Conservation (phyloP, 2,888 invertebrate species). For the Ochlodes sylvanus region DNA sequence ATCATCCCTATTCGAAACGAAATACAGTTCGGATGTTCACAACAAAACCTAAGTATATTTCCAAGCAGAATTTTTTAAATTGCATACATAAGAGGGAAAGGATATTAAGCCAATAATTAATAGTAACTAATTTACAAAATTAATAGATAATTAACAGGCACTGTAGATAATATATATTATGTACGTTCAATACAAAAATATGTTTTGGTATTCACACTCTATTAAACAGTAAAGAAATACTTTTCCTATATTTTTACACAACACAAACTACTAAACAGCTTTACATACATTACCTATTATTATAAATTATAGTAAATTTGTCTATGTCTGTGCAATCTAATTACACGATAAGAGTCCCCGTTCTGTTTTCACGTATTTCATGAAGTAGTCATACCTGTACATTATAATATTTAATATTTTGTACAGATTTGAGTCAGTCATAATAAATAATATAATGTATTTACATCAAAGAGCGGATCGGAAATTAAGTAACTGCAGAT, state of each 20-base stretch:
- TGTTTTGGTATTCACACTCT: conserved; percentile 37
- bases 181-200: conserved; percentile 34
- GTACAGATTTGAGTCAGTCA: not conserved
- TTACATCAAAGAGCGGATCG: not conserved
- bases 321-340: conserved; percentile 10
- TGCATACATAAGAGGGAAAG: too few species aligned
- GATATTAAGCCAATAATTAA: conserved; percentile 16
- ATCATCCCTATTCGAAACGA: not conserved
- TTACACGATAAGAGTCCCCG: conserved; percentile 7
- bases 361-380: not conserved
- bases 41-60: not conserved
- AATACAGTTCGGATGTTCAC: not conserved
- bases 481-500: not conserved
- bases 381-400: not conserved
- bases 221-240: conserved; percentile 31
- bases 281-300: conserved; percentile 2
- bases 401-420: conserved; percentile 2
- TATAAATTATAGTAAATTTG: conserved; percentile 7
- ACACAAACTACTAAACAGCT: conserved; percentile 35
- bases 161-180: conserved; percentile 33
- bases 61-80: not conserved
- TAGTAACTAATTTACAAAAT: conserved; percentile 24
- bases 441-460: not conserved
- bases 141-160: conserved; percentile 22
- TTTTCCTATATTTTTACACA: conserved; percentile 28